Evolutionary conservation across 2,888 invertebrate genomes (phyloP), one percentile per base, ranked within the genome.

Genomic region (Agrypnus murinus): DNA sequence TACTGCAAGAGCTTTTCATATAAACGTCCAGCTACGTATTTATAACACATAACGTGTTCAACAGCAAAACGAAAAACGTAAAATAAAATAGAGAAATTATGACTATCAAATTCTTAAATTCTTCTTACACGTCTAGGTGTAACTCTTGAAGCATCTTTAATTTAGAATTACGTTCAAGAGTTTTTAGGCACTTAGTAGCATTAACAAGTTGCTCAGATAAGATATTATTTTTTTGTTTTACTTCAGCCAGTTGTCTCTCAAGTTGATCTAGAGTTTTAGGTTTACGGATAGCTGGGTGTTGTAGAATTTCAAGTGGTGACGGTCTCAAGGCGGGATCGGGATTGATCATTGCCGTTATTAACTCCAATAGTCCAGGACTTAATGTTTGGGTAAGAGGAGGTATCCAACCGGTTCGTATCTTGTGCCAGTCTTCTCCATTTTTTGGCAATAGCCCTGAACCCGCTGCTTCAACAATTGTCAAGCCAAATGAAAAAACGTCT

Each of bases 361-460:
- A 85, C 63, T 92, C 90, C 8, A 79, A 7, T 74, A 95, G 89
- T 73, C 94, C 94, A 62, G 89, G 84, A 72, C 75, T 79, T 17
- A 84, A 71, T 31, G 76, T 77, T 58, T 82, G 87, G 0, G 91
- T 87, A 53, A 95, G 83, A 17, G 89, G 86, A 0, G 93, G 92
- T 6, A 96, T 84, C 71, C 91, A 89, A 0, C 95, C 96, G 57
- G 92, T 88, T 25, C 97, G 87, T 64, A 95, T 89, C 62, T 90
- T 88, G 78, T 96, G 96, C 97, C 97, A 98, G 65, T 90, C 88
- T 0, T 92, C 92, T 0, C 97, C 97, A 84, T 97, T 97, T 86
- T 96, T 95, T 0, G 97, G 96, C 55, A 97, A 82, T 0, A 94
- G 91, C 0, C 93, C 93, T 0, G 93, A 92, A 9, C 95, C 96